Percentiles rank a stretch among this genome's conserved stretches.
Evolutionary conservation across 2,888 invertebrate species (phyloP).

Genomic region (Crepidodera aurea): DNA sequence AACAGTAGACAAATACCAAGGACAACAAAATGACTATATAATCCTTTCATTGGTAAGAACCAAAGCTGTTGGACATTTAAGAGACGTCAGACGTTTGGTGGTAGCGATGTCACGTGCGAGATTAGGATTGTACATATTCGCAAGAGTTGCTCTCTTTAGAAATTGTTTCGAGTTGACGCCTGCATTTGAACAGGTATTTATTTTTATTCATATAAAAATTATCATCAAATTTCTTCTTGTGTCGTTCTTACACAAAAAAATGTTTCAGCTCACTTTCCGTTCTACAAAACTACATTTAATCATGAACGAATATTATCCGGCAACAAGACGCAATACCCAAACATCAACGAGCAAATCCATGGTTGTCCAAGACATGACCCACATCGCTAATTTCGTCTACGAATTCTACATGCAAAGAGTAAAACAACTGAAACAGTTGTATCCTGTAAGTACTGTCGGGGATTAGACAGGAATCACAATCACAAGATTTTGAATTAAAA

Average conservation of each 20-base stretch:
- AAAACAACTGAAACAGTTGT: constrained; percentile 67
- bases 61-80: constrained; percentile 95
- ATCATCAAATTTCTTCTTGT: not conserved
- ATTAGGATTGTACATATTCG: constrained; percentile 96
- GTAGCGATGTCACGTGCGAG: constrained; percentile 98
- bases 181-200: constrained; percentile 84
- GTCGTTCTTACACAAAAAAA: no score
- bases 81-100: constrained; percentile 94
- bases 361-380: constrained; percentile 85
- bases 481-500: no score
- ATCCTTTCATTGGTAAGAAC: constrained; percentile 95
- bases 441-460: constrained; percentile 58
- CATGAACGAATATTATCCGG: constrained; percentile 82
- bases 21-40: constrained; percentile 99
- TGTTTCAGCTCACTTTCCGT: constrained; percentile 78
- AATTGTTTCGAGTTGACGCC: constrained; percentile 98
- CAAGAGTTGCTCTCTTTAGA: constrained; percentile 88
- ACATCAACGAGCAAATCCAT: constrained; percentile 64
- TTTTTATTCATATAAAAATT: constrained; percentile 31
- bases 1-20: constrained; percentile 99
- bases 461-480: not conserved
- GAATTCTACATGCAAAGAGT: constrained; percentile 86
- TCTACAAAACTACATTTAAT: constrained; percentile 82
- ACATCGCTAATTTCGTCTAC: constrained; percentile 95
- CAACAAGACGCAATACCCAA: constrained; percentile 66